These are phyloP conservation scores for Dreissena polymorpha DNA, from an alignment of 1,140 invertebrate genomes.

Conservation along the genomic window DNA sequence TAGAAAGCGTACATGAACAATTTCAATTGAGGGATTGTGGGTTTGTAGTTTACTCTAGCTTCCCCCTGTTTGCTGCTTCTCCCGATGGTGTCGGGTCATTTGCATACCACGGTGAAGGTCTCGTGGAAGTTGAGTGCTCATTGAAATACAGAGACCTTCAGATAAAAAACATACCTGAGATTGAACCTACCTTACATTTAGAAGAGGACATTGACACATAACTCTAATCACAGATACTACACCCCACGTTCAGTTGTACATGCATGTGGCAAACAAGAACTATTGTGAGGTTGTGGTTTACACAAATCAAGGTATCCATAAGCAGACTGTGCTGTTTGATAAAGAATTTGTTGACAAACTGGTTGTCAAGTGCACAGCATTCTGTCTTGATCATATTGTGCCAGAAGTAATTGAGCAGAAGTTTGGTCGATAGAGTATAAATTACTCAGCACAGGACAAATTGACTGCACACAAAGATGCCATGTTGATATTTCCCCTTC, in stretches of 20 bases:
- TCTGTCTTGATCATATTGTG: no score
- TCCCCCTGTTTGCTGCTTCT: slow-evolving; percentile 19
- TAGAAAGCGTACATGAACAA: not conserved
- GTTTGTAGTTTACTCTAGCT: slow-evolving; percentile 15
- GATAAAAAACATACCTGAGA: no score
- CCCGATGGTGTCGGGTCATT: slow-evolving; percentile 11
- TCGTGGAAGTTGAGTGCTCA: slow-evolving; percentile 29
- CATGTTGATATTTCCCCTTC: no score
- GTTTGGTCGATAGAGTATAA: not conserved
- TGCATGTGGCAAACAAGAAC: not conserved
- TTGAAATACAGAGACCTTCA: slow-evolving; percentile 25
- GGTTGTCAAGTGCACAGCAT: no score
- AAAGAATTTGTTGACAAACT: no score
- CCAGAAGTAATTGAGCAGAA: no score
- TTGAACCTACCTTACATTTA: no score
- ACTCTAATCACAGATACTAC: no score
- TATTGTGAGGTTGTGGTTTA: no score
- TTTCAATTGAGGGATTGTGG: not conserved
- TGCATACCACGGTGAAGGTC: slow-evolving; percentile 17
- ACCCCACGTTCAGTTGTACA: not conserved
- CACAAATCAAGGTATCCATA: no score
- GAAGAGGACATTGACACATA: no score
- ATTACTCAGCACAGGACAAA: not conserved
- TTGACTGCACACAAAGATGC: not conserved
- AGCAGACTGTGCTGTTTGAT: no score